A percentile compares a stretch with the other conserved stretches of the same genome.
phyloP scores from a whole-genome alignment of 1,140 invertebrate species.

The Lanistes nyassanus region DNA sequence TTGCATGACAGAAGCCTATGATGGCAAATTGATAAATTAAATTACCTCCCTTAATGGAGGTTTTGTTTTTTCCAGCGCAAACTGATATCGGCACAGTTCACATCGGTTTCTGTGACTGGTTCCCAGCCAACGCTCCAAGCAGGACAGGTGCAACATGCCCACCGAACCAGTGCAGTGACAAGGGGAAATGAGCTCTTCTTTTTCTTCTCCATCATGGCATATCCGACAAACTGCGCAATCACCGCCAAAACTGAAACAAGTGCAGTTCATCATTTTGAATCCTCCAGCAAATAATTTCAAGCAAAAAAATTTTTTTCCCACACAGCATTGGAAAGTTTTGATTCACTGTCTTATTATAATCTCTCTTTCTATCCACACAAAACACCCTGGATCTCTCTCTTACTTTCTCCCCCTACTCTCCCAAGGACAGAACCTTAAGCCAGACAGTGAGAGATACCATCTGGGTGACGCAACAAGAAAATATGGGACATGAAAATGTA shows the following conservation, averaged over 20 bases:
- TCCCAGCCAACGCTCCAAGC: constrained; percentile 77
- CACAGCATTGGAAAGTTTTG: too few relatives aligned
- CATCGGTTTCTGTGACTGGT: constrained; percentile 70
- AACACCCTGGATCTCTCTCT: too few relatives aligned
- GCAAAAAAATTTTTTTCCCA: too few relatives aligned
- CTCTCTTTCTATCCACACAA: too few relatives aligned
- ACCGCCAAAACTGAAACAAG: constrained; percentile 38
- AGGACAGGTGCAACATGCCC: constrained; percentile 74
- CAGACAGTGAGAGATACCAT: too few relatives aligned
- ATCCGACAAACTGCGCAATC: constrained; percentile 60
- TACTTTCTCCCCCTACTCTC: too few relatives aligned
- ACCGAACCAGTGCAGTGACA: constrained; percentile 77
- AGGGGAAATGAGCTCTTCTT: constrained; percentile 71
- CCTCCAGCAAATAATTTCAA: too few relatives aligned
- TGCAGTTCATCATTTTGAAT: too few relatives aligned
- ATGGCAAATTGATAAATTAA: neutral
- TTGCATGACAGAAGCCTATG: neutral
- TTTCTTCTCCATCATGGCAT: constrained; percentile 68
- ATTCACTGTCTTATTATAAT: too few relatives aligned
- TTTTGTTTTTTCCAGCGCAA: constrained; percentile 62
- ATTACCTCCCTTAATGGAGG: constrained; percentile 64
- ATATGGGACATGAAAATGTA: too few relatives aligned
- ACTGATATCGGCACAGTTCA: constrained; percentile 73
- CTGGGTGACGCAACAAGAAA: too few relatives aligned
- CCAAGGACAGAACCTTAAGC: too few relatives aligned